Evolutionary conservation across 2,113 vertebrate species (phyloP), one percentile per base, ranked within the genome.

Genomic region (Cynocephalus volans): DNA sequence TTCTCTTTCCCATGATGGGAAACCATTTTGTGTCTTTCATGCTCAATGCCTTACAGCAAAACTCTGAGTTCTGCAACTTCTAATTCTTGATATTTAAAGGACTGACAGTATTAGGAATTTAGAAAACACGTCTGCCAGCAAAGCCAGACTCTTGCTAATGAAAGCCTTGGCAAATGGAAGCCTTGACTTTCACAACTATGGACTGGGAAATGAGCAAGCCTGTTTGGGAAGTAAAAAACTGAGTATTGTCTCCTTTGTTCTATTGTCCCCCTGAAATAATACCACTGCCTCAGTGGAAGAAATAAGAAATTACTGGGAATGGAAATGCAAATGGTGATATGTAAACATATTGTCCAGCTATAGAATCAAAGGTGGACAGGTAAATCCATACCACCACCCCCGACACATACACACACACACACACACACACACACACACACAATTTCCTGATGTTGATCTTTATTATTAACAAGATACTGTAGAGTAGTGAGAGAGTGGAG

Each of bases 121-220:
- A 56, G 54, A 72, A 92, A 60, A 54, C 26, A 26, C 0, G 48
- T 89, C 11, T 36, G 36, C 50, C 77, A 76, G 9, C 26, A 69
- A 77, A 60, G 41, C 83, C 18, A 48, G 7, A 3, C n/a, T 77
- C 58, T 83, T 64, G 36, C 33, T 85, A 72, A 80, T 81, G 56
- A 79, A 93, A 72, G 9, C 33, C 24, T 86, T 58, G 86, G 73
- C 60, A 87, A 52, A 67, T 31, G 28, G 70, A 79, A 76, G n/a
- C 31, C 50, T 87, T 64, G 64, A 62, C 28, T 91, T 93, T 72
- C 41, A 58, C 24, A 64, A 17, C 65, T 54, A 0, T 80, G 84
- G 72, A 24, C 41, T 88, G 60, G 58, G 41, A 95, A 95, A 77
- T 80, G 58, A 92, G 56, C 92, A 80, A 31, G 41, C 65, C 56